Evolutionary conservation across 2,888 invertebrate genomes (phyloP), one percentile per base, ranked within the genome.

Genomic region (Dioctria rufipes): DNA sequence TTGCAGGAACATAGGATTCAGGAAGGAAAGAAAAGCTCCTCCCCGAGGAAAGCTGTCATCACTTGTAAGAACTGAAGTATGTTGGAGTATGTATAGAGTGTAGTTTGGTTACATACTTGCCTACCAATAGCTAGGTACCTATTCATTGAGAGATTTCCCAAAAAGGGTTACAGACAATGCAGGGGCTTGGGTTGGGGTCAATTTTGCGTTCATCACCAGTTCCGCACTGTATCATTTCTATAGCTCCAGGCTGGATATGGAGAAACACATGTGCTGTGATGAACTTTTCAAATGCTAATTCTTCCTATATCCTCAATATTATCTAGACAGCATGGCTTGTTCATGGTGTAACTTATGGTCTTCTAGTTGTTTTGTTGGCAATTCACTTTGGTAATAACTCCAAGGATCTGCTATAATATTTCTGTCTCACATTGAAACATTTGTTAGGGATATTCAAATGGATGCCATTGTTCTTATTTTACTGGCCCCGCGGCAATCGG

Each of bases 281-380:
- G 39, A 63, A 63, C 63, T 63, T 63, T 25, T 63, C 37, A 63
- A 39, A 63, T 63, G 63, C 63, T 63, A 63, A 63, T 63, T 63
- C 63, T 37, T 63, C 5, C 63, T 40, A 37, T 40, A 39, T 63
- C 6, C 63, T 25, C 25, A 25, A 25, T 25, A 25, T 25, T 25
- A 25, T 25, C 25, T 25, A 25, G 37, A 37, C 63, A 63, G 63
- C 37, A 63, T 63, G 37, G 40, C 63, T 63, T 51, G n/a, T 51
- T 25, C 25, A 25, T 25, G 11, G 40, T 5, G 63, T 40, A 37
- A 39, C 63, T 63, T 63, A 63, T 8, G 39, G 37, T 40, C 63
- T 37, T 63, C 40, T 11, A 3, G 11, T 11, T 37, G 5, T 5
- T 58, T 60, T 43, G 42, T 75, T 43, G 11, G 60, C 8, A 40